Evolutionary conservation across 2,797 vertebrate species (phyloP).

Genomic region (Craterocephalus amniculus): DNA sequence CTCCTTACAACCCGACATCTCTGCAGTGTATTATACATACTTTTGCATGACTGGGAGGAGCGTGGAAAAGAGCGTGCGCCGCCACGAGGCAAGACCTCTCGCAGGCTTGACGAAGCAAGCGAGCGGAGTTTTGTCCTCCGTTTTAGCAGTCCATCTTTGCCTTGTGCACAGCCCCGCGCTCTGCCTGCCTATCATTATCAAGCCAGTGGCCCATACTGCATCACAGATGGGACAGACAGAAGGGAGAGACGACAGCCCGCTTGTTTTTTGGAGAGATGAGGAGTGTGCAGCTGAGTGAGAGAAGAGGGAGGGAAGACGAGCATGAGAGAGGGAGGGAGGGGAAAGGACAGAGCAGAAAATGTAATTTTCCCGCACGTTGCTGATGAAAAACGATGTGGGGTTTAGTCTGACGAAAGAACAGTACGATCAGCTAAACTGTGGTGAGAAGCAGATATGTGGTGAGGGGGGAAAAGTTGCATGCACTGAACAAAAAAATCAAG

Average conservation of each 20-base stretch:
- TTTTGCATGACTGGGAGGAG: conserved; percentile 42
- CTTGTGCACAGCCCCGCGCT: conserved; percentile 48
- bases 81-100: conserved; percentile 46
- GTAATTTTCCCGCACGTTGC: conserved; percentile 53
- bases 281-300: conserved; percentile 76
- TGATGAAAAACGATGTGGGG: conserved; percentile 34
- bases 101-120: conserved; percentile 39
- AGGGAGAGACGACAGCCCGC: conserved; percentile 79
- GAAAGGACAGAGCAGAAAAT: conserved; percentile 44
- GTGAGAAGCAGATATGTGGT: conserved; percentile 16
- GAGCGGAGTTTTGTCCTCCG: conserved; percentile 51
- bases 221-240: conserved; percentile 85
- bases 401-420: conserved; percentile 36
- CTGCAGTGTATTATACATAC: conserved; percentile 37
- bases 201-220: conserved; percentile 79
- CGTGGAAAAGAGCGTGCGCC: conserved; percentile 27
- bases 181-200: conserved; percentile 70
- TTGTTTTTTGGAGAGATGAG: conserved; percentile 76
- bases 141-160: conserved; percentile 53
- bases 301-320: conserved; percentile 57
- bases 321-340: conserved; percentile 26
- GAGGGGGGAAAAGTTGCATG: background rate
- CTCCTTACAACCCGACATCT: conserved; percentile 58
- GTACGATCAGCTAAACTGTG: conserved; percentile 18
- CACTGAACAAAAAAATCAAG: conserved; percentile 11